A percentile compares a stretch with the other conserved stretches of the same genome.
These are phyloP conservation scores for Clarias batrachus DNA, from an alignment of 2,113 vertebrate genomes.

Conservation along the genomic window DNA sequence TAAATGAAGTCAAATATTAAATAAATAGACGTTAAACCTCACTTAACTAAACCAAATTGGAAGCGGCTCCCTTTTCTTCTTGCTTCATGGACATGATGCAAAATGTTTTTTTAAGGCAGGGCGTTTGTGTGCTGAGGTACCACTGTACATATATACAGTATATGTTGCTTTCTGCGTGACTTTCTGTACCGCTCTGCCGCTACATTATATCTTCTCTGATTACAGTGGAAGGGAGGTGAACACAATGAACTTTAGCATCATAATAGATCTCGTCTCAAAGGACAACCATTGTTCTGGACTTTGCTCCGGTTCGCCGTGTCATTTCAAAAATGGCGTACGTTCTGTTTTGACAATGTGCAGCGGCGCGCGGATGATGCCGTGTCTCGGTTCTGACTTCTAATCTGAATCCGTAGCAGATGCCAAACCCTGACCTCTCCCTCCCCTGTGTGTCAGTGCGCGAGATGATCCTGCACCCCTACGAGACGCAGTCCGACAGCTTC, in stretches of 20 bases:
- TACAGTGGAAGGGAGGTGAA: not conserved
- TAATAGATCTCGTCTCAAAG: not conserved
- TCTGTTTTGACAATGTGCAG: not conserved
- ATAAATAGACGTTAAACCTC: too few relatives aligned
- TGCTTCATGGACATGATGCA: too few relatives aligned
- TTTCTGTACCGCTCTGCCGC: not conserved
- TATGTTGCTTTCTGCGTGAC: not conserved
- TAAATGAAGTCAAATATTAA: too few relatives aligned
- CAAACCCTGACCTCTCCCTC: not conserved
- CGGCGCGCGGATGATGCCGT: not conserved
- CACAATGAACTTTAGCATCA: not conserved
- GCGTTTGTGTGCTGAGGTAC: too few relatives aligned
- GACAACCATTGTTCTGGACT: too few relatives aligned
- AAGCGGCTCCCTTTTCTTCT: too few relatives aligned
- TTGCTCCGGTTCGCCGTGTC: not conserved
- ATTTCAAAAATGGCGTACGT: not conserved
- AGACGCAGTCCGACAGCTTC: constrained; percentile 99
- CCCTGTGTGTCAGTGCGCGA: constrained; percentile 80
- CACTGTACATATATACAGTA: too few relatives aligned
- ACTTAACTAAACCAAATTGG: too few relatives aligned
- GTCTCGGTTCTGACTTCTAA: not conserved
- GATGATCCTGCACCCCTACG: constrained; percentile 92
- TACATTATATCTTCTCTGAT: not conserved
- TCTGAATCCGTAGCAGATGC: not conserved
- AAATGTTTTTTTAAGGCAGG: too few relatives aligned